Base-by-base conservation (phyloP, 2,888 invertebrate species). In the Chouioia cunea region DNA sequence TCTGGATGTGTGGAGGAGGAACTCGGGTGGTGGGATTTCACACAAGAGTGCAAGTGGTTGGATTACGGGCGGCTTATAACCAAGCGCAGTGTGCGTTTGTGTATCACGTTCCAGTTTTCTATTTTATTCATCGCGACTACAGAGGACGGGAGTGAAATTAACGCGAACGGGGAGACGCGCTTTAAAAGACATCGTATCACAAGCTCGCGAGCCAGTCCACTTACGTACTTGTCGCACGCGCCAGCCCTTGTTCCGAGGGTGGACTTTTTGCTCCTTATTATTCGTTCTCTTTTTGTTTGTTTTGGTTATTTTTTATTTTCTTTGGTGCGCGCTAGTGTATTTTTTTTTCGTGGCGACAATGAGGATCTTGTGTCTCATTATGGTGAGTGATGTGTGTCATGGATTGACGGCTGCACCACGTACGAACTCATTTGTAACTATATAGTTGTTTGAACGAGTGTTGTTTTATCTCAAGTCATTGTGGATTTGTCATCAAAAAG, bases 141-240 rank as follows among this genome's bases (percentile, higher is more conserved):
- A n/a, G n/a, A n/a, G n/a, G 36, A 6, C 10, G 36, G 36, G 36
- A 36, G 36, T 36, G 10, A 36, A 36, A 36, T 36, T 36, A 36
- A 36, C n/a, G 12, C 10, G 6, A 3, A 15, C 47, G 54, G 48
- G 56, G 48, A 27, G 63, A 3, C 48, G 36, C 47, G 10, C 79
- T 82, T 82, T 82, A 82, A 81, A 82, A 81, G 81, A 78, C 71
- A 71, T 71, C 53, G 74, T 73, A 60, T 73, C 56, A 76, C 75
- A 73, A 74, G 64, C 71, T 54, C 69, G 70, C 65, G 69, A 73
- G 75, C 76, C 80, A 80, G 80, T 78, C 75, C 77, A 73, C 74
- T 70, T 75, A 65, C 76, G 54, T 50, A 36, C 36, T 36, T 36
- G 12, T 36, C 36, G 6, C 6, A 6, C 57, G 20, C 15, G n/a